These are phyloP conservation scores for Bradynema listronoti DNA, from an alignment of 1,140 invertebrate species.

Conservation along the genomic window DNA sequence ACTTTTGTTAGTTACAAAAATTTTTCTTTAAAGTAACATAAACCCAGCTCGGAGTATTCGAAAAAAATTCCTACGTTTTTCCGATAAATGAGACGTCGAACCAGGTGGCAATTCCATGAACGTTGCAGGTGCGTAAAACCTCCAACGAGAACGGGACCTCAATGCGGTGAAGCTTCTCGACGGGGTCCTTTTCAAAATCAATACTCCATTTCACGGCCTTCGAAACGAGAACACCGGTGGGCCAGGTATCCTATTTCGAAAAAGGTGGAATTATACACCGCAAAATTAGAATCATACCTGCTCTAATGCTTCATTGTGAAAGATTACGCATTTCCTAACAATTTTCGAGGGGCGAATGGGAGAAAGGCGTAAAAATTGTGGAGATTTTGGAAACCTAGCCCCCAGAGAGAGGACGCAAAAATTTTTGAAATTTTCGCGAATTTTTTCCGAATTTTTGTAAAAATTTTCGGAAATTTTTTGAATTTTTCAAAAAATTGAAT, in stretches of 20 bases:
- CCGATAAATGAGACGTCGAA: constrained; percentile 99
- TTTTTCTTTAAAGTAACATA: too few relatives aligned
- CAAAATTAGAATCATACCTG: too few relatives aligned
- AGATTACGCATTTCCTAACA: constrained; percentile 1
- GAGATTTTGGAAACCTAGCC: neutral
- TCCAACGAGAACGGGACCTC: constrained; percentile 89
- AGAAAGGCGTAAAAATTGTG: too few relatives aligned
- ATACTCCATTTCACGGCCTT: constrained; percentile 88
- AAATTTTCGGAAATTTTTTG: too few relatives aligned
- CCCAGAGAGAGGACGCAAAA: constrained; percentile 8
- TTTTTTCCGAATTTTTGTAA: too few relatives aligned
- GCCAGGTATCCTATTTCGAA: constrained; percentile 77
- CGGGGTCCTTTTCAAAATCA: constrained; percentile 84
- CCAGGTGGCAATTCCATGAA: constrained; percentile 97
- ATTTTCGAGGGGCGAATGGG: too few relatives aligned
- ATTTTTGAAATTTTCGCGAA: too few relatives aligned
- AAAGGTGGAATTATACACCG: neutral
- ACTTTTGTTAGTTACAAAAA: too few relatives aligned
- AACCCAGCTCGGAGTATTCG: too few relatives aligned
- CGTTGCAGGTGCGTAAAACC: constrained; percentile 81
- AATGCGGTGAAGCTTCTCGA: constrained; percentile 88
- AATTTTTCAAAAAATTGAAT: too few relatives aligned
- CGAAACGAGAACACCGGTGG: constrained; percentile 90
- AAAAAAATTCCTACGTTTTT: constrained; percentile 22
- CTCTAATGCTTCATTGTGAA: too few relatives aligned